These are phyloP conservation scores for Pelecanoides urinatrix DNA, from an alignment of 2,113 vertebrate species.

Conservation along the genomic window DNA sequence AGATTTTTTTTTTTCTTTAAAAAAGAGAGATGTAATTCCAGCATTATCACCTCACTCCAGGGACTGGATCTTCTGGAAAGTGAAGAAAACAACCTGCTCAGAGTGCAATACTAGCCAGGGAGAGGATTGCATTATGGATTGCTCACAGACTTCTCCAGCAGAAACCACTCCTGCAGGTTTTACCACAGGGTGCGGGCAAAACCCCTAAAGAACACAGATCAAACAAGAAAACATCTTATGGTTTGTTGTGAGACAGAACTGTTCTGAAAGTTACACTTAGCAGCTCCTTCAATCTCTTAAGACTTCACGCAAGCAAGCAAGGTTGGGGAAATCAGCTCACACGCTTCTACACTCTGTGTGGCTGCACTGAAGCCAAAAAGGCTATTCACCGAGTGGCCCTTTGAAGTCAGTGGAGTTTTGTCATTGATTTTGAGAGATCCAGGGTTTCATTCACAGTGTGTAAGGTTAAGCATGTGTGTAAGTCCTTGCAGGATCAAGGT, in stretches of 20 bases:
- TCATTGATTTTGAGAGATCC: constrained; percentile 49
- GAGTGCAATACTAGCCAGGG: not conserved
- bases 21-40: not conserved
- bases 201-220: not conserved
- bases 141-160: not conserved
- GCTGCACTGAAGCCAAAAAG: constrained; percentile 1
- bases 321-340: constrained; percentile 10
- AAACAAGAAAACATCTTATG: not conserved
- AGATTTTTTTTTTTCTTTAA: not conserved
- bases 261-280: constrained; percentile 1
- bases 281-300: constrained; percentile 2
- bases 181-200: not conserved
- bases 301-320: not conserved
- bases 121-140: not conserved
- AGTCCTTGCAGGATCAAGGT: constrained; percentile 38
- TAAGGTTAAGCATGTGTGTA: constrained; percentile 58
- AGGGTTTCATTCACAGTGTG: not conserved
- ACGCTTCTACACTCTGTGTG: not conserved
- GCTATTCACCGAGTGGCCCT: not conserved
- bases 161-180: not conserved
- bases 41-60: not conserved
- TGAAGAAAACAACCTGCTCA: constrained; percentile 19
- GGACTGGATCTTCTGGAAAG: not conserved
- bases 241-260: not conserved
- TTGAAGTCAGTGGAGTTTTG: constrained; percentile 44